These are phyloP conservation scores for Prietella phreatophila DNA, from an alignment of 2,113 vertebrate genomes.

Conservation along the genomic window DNA sequence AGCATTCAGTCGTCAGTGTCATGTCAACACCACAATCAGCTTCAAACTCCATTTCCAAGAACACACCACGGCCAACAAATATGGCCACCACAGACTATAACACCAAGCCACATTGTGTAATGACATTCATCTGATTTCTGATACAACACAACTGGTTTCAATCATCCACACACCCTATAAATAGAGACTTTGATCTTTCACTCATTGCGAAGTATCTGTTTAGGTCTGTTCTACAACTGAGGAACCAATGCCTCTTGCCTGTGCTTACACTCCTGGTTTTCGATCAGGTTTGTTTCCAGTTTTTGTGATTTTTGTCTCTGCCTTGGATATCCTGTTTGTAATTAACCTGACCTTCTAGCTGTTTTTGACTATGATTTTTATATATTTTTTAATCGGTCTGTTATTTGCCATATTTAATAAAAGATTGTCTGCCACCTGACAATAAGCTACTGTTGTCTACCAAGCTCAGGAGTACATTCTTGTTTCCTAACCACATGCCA, in stretches of 20 bases:
- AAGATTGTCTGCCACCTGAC: not conserved
- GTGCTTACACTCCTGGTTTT: not conserved
- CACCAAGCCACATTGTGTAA: not conserved
- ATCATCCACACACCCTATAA: not conserved
- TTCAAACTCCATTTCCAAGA: not conserved
- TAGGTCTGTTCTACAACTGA: not conserved
- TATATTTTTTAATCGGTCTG: not conserved
- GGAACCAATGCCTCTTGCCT: not conserved
- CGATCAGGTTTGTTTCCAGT: not conserved
- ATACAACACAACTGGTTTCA: not conserved
- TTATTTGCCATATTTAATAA: not conserved
- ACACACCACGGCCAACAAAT: not conserved
- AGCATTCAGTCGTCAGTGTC: not conserved
- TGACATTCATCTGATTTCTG: not conserved
- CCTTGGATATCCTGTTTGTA: not conserved
- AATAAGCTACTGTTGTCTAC: not conserved
- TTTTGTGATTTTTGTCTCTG: not conserved
- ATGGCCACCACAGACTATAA: not conserved
- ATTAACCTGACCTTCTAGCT: not conserved
- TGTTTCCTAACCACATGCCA: conserved; percentile 5
- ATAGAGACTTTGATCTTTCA: not conserved
- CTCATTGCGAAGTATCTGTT: not conserved
- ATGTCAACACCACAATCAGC: not conserved
- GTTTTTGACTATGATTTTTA: not conserved
- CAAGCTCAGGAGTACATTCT: not conserved